phyloP scores from a whole-genome alignment of 2,888 invertebrate genomes.

The Rotaria macrura region DNA sequence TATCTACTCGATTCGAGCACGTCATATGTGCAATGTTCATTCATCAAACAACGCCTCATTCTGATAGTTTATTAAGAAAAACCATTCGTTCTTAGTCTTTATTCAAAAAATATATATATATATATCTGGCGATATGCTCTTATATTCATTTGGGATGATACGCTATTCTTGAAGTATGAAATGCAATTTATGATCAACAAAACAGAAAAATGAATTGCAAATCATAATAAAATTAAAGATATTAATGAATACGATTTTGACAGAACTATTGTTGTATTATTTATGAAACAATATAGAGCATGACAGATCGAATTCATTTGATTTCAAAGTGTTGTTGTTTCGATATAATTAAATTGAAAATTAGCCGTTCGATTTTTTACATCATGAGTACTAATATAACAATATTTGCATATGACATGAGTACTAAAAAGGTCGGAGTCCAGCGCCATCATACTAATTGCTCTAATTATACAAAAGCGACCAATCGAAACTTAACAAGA shows the following conservation, averaged over 20 bases:
- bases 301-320: too few relatives aligned
- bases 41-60: background rate
- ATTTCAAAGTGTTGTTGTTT: too few relatives aligned
- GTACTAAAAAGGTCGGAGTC: background rate
- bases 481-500: background rate
- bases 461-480: background rate
- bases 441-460: background rate
- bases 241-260: background rate
- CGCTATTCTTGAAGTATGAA: background rate
- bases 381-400: too few relatives aligned
- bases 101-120: background rate
- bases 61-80: background rate
- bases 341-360: background rate
- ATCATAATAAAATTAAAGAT: too few relatives aligned
- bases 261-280: background rate
- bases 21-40: background rate
- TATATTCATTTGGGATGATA: background rate
- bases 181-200: background rate
- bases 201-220: too few relatives aligned
- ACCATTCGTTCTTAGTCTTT: background rate
- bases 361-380: too few relatives aligned
- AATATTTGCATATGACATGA: too few relatives aligned
- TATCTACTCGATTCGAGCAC: background rate
- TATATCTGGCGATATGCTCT: background rate
- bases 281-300: too few relatives aligned